phyloP scores from a whole-genome alignment of 1,140 invertebrate species.

The Nomia melanderi region DNA sequence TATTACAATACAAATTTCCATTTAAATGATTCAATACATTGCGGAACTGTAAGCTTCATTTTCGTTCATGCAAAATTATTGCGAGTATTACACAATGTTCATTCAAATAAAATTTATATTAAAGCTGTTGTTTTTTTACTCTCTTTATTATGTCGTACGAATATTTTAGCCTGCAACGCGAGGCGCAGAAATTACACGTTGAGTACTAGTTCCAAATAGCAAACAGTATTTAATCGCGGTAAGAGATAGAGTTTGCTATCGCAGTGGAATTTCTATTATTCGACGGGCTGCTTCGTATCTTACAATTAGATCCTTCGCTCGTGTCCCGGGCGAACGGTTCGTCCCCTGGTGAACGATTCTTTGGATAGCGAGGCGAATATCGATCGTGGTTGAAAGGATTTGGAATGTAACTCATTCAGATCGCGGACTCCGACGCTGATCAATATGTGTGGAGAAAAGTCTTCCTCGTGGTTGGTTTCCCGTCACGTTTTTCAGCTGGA shows the following conservation, averaged over 20 bases:
- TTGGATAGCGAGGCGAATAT: slow-evolving; percentile 31
- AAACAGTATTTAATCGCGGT: slow-evolving; percentile 15
- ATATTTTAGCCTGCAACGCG: too few species aligned
- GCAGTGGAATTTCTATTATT: slow-evolving; percentile 22
- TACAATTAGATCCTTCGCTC: slow-evolving; percentile 30
- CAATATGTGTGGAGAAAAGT: slow-evolving; percentile 58
- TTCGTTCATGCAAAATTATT: too few species aligned
- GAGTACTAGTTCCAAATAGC: background rate
- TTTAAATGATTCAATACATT: too few species aligned
- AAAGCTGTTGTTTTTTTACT: too few species aligned
- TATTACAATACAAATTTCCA: too few species aligned
- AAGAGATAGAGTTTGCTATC: background rate
- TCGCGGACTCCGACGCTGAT: slow-evolving; percentile 36
- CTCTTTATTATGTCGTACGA: too few species aligned
- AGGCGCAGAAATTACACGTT: background rate
- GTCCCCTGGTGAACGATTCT: slow-evolving; percentile 27
- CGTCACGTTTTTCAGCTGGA: slow-evolving; percentile 58
- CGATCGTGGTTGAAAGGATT: slow-evolving; percentile 45
- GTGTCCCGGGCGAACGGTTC: background rate
- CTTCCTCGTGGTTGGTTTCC: slow-evolving; percentile 52
- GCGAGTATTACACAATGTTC: too few species aligned
- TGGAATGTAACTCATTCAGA: slow-evolving; percentile 43
- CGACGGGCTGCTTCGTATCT: slow-evolving; percentile 18
- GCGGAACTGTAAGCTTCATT: too few species aligned
- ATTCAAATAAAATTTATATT: too few species aligned